phyloP scores from a whole-genome alignment of 2,888 invertebrate genomes.

The Acanthoscelides obtectus region DNA sequence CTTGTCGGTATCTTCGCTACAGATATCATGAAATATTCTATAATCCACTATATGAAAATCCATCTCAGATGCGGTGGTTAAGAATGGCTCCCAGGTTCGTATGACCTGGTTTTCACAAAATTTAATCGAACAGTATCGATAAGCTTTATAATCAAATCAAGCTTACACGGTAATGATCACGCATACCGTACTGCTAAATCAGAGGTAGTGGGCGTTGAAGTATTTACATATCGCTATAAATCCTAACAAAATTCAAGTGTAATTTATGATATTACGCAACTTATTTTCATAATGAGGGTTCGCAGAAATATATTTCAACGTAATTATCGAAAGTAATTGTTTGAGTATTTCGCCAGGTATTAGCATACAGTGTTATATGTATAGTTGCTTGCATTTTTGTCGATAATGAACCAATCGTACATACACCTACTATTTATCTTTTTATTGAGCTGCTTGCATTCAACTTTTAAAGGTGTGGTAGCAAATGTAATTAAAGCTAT shows the following conservation, averaged over 20 bases:
- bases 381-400: not conserved
- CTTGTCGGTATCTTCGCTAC: too few species aligned
- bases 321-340: not conserved
- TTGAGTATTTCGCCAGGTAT: not conserved
- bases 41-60: too few species aligned
- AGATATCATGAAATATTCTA: too few species aligned
- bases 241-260: not conserved
- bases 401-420: not conserved
- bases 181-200: not conserved
- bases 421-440: not conserved
- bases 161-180: not conserved
- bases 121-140: not conserved
- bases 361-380: not conserved
- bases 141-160: not conserved
- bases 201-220: not conserved
- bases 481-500: not conserved
- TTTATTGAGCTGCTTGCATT: not conserved
- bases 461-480: not conserved
- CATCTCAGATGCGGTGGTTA: too few species aligned
- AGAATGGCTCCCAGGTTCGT: too few species aligned
- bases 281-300: not conserved
- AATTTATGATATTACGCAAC: not conserved
- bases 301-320: not conserved
- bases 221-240: not conserved
- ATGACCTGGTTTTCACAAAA: not conserved